Base-by-base conservation (phyloP, 35 echinoderm and acorn worm genomes). In the Hemicentrotus pulcherrimus region DNA sequence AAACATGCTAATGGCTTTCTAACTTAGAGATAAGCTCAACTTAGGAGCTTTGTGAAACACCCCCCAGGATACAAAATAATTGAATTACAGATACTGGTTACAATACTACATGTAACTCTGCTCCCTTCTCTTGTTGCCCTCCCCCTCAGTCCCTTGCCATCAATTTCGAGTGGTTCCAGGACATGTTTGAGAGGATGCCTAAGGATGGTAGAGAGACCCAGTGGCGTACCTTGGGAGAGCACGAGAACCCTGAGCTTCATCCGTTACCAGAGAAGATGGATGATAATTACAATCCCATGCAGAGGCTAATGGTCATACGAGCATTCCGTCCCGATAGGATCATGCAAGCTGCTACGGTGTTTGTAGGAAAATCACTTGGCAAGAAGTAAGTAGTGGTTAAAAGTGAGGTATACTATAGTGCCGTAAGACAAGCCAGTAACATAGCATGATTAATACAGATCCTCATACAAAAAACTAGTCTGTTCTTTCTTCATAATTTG, bases 101-200 rank as follows among this genome's bases (percentile, higher is more conserved):
- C 50, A 55, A 55, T 55, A 55, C 50, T 55, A n/a, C n/a, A n/a
- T n/a, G n/a, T n/a, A 28, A 78, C 19, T n/a, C 22, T 28, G 24
- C n/a, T 78, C 65, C 24, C 7, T 78, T n/a, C 18, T 24, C 24
- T n/a, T 78, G 19, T 19, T 11, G 32, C 32, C 88, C 32, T 2
- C 87, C 22, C 87, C 9, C 31, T 41, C 33, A 99, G 98, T 95
- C 96, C 13, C 94, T 99, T 30, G 98, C 98, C 31, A 95, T 98
- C 41, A 96, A 99, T 85, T 99, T 95, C 91, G 98, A 99, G 55
- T 99, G 98, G 98, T 99, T 99, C 94, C 97, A 99, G 91, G 98
- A 99, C 70, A 99, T 99, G 97, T 99, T 99, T 97, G 98, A 99
- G 86, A 95, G 97, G 18, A 99, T 99, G 98, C 97, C 98, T 13